Conservation (phyloP, 1,140 invertebrate genomes). For the Camponotus floridanus region DNA sequence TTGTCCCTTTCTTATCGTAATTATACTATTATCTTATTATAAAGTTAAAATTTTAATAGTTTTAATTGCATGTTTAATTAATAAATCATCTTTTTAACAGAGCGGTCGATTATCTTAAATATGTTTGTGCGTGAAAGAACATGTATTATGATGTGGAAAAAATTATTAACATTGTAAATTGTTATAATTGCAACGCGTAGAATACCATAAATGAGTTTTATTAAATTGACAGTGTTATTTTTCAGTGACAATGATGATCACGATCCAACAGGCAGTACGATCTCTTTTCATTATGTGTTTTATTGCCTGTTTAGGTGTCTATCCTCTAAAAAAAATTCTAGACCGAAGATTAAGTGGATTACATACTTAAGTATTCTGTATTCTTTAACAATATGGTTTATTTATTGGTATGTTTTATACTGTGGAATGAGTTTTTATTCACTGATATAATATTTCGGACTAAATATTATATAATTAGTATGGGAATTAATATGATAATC, state of each 20-base stretch:
- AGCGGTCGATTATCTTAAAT: not conserved
- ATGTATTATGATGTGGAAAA: not conserved
- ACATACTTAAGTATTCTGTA: not conserved
- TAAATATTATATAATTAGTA: not conserved
- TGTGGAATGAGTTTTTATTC: not conserved
- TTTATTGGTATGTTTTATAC: not conserved
- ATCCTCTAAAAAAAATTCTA: not conserved
- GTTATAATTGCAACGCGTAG: too few relatives aligned
- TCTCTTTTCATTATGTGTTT: not conserved
- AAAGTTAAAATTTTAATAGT: not conserved
- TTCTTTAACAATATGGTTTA: not conserved
- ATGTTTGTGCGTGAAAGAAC: not conserved
- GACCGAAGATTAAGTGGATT: not conserved
- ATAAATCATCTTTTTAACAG: not conserved
- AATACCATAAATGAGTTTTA: not conserved
- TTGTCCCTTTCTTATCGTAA: not conserved
- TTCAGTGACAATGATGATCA: not conserved
- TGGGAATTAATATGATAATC: not conserved
- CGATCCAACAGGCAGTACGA: not conserved
- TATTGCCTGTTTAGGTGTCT: constrained; percentile 3
- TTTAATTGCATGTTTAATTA: not conserved
- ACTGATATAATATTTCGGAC: not conserved
- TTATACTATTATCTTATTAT: not conserved
- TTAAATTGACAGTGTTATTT: not conserved
- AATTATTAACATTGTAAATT: not conserved